Evolutionary conservation across 2,113 vertebrate species (phyloP), one percentile per base, ranked within the genome.

Genomic region (Lepus americanus): DNA sequence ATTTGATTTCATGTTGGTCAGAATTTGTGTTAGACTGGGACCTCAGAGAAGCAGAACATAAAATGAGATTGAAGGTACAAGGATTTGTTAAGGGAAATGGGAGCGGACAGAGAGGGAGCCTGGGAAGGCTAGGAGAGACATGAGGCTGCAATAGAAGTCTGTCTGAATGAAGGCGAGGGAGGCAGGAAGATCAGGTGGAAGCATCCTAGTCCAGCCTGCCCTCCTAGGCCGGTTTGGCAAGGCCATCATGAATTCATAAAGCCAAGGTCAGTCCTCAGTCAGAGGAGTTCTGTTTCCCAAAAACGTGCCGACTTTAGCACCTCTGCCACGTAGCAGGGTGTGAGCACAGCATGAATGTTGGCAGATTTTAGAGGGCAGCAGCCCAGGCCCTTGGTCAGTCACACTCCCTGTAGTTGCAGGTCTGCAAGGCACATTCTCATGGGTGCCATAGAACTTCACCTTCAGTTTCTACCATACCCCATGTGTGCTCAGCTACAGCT

Each of bases 11-110:
- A 78, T 51, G 39, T 74, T 94, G 36, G 13, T 92, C 39, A 88
- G 63, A 85, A 94, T 44, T 85, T 82, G 53, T 61, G 20, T 90
- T 96, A 87, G 31, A 90, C 29, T 90, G 49, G 9, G 63, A 73
- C 20, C 20, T 96, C 36, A 59, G 73, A 89, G 55, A 87, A 86
- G 49, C 33, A 53, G 55, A 81, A 9, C 81, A 81, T 81, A 94
- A 90, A 92, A 85, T 66, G 33, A 9, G 27, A 78, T 89, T 94
- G 39, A 92, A 90, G 9, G 36, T 78, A 36, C 3, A 39, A 90
- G 17, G 63, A 85, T 61, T 87, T 90, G 89, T 87, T 90, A 92
- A 97, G 74, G 51, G 64, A 96, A 87, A 92, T 88, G 49, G 95
- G 49, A 92, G 9, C 39, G 78, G 70, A 64, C 59, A 27, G 44